Conservation (phyloP, 1,140 invertebrate genomes). For the Polyergus mexicanus region DNA sequence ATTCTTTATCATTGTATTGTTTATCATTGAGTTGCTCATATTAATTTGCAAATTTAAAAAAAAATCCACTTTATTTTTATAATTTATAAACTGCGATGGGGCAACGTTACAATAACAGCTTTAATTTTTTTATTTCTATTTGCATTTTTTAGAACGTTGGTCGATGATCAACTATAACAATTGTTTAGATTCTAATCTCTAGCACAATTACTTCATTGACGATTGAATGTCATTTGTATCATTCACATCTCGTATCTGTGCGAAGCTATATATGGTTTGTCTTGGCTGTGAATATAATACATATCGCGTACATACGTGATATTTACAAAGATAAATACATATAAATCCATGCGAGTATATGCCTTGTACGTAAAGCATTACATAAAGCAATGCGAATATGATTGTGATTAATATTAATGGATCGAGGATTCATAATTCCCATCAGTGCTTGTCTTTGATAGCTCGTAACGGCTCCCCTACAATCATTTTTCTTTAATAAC, state of each 20-base stretch:
- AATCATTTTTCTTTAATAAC: not conserved
- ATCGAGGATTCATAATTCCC: not conserved
- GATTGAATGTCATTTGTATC: conserved; percentile 25
- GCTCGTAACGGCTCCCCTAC: too few relatives aligned
- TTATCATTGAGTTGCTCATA: not conserved
- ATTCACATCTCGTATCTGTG: conserved; percentile 21
- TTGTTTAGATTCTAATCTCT: conserved; percentile 31
- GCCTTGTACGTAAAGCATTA: conserved; percentile 13
- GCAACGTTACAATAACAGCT: not conserved
- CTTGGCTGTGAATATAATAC: conserved; percentile 25
- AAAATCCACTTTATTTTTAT: not conserved
- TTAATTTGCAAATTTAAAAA: not conserved
- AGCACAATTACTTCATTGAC: conserved; percentile 35
- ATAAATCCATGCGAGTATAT: not conserved
- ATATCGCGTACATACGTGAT: not conserved
- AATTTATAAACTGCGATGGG: not conserved
- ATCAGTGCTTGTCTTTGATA: not conserved
- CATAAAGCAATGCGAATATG: not conserved
- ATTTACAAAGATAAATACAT: conserved; percentile 18
- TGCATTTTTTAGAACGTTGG: not conserved
- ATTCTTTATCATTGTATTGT: not conserved
- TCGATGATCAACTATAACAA: conserved; percentile 2
- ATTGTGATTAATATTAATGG: not conserved
- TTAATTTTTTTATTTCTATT: not conserved
- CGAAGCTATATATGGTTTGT: not conserved